Evolutionary conservation across 1,140 invertebrate species (phyloP), one percentile per base, ranked within the genome.

Genomic region (Drosophila nasuta): DNA sequence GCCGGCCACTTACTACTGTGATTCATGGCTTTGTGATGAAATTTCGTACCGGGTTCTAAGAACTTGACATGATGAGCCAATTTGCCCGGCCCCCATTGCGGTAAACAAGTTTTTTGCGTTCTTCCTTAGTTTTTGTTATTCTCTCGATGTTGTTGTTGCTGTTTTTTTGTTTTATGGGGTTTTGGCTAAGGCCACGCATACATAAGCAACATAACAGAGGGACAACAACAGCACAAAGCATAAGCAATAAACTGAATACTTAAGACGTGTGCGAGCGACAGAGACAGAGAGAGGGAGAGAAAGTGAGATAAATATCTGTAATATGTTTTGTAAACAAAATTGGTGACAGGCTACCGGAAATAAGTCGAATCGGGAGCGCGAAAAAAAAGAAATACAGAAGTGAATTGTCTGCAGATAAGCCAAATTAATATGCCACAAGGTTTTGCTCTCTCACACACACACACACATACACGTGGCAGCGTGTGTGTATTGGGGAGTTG

Each of bases 11-110:
- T 7, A 33, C 46, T 25, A 33, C 38, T 43, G 48, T 81, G 79
- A 86, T 77, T 86, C 82, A 86, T 68, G 41, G 10, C 54, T 81
- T 52, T 54, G 54, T 86, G 82, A 86, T 86, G 82, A 86, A 86
- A 87, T 86, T 79, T 48, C 54, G 51, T 49, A 49, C 15, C 33
- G 59, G 62, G 73, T 77, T 86, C 82, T 79, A 51, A 71, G 82
- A 86, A 86, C 60, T 74, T 66, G 71, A 68, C 71, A 69, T 70
- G 82, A 79, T 81, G 82, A 68, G 82, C 75, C 62, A 67, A 78
- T 75, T 66, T 69, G 77, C 8, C 69, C 51, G 33, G 63, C 69
- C 69, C 52, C 69, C 81, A 76, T 77, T 59, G 81, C 62, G 66
- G 79, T 86, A 86, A 86, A 87, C 82, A 87, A 79, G 82, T 79